Conservation (phyloP, 2,888 invertebrate species). For the Acrobasis suavella region DNA sequence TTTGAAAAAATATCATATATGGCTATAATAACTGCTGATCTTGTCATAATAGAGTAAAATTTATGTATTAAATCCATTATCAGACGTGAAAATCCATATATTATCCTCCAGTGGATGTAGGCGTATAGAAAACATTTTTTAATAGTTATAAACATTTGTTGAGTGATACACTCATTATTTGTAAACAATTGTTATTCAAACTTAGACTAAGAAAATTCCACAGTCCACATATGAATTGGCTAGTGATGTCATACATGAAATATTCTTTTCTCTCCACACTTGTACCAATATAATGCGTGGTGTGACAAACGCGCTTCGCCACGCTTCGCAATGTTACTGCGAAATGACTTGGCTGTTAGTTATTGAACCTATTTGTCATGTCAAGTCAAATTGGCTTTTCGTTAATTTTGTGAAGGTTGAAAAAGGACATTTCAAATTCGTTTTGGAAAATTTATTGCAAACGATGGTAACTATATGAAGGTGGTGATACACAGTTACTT, state of each 20-base stretch:
- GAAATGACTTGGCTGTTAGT: slow-evolving; percentile 12
- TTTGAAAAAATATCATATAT: too few species aligned
- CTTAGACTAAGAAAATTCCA: slow-evolving; percentile 27
- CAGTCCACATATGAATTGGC: slow-evolving; percentile 25
- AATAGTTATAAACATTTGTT: not conserved
- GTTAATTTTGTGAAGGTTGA: not conserved
- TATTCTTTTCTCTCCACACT: slow-evolving; percentile 54
- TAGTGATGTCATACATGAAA: slow-evolving; percentile 62
- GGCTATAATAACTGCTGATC: too few species aligned
- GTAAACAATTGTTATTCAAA: slow-evolving; percentile 5
- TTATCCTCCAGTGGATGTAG: not conserved
- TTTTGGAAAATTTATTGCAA: too few species aligned
- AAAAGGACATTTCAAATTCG: not conserved
- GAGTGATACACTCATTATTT: slow-evolving; percentile 15
- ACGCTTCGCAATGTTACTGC: slow-evolving; percentile 25
- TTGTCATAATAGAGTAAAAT: not conserved
- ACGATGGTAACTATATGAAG: too few species aligned
- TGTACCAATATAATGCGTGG: slow-evolving; percentile 53
- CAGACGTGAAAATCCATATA: not conserved
- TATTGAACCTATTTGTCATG: slow-evolving; percentile 18
- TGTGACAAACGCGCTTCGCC: slow-evolving; percentile 34
- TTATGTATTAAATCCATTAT: not conserved
- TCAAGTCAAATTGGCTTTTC: slow-evolving; percentile 13
- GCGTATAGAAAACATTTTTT: slow-evolving; percentile 8
- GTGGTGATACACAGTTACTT: too few species aligned